Evolutionary conservation across 92 coral and sea anemone species (phyloP), one percentile per base, ranked within the genome.

Genomic region (Zoanthus gigantus): DNA sequence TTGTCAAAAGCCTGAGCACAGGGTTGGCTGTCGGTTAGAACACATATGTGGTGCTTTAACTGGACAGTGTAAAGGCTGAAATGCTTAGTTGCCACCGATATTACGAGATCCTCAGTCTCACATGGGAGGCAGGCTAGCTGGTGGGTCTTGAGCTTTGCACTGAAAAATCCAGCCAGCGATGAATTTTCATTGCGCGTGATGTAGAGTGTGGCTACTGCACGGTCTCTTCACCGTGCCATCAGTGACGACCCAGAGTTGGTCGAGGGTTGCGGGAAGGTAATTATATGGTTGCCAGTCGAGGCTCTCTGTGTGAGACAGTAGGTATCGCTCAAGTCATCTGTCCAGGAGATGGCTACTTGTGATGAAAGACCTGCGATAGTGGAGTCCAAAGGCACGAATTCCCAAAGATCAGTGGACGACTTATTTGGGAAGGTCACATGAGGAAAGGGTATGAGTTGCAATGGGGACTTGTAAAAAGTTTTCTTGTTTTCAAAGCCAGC

Each of bases 111-210:
- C 31, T 76, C 81, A 4, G 42, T 60, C 81, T 76, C 81, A 29
- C 61, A 76, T 48, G 81, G 81, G 34, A 76, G 81, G 60, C 61
- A 76, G 60, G 63, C 61, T 76, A 45, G 81, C 44, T 46, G 81
- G 34, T 76, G 81, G 60, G 61, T 60, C 32, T 56, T 76, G 60
- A 52, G 15, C 31, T 76, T 76, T 48, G 81, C 66, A 56, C 63
- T 76, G 28, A 34, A 34, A 52, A 30, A 75, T 45, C 17, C 32
- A 31, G 56, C 79, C 18, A 52, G 92, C 88, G 69, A 77, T 84
- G 28, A 91, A 67, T 45, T 83, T 88, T 63, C 61, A 47, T 66
- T 66, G 72, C 29, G 72, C 23, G 72, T 9, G 72, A 66, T 66
- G 72, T 66, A 66, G 10, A 67, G 42, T 67, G 72, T 23, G 44